A percentile compares a stretch with the other conserved stretches of the same genome.
phyloP scores from a whole-genome alignment of 2,113 vertebrate species.

The Pedetes capensis region DNA sequence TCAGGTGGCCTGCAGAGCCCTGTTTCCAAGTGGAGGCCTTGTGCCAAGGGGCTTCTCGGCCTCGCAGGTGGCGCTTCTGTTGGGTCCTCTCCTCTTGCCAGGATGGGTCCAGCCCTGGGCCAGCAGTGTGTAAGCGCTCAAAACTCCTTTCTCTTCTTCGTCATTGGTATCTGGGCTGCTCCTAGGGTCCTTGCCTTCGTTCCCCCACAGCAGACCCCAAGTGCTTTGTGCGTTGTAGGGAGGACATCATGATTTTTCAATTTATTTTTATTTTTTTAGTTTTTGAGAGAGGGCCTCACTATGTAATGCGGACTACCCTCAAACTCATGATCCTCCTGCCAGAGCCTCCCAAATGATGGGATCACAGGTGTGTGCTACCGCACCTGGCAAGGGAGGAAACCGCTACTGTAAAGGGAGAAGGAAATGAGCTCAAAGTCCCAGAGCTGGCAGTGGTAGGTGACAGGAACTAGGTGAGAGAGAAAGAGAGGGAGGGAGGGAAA shows the following conservation, averaged over 20 bases:
- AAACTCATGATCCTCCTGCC: background rate
- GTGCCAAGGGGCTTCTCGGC: fast-evolving
- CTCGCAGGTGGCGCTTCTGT: background rate
- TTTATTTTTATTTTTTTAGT: background rate
- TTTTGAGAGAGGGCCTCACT: background rate
- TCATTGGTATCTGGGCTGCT: background rate
- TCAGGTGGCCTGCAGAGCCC: fast-evolving
- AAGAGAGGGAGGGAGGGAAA: too few species aligned
- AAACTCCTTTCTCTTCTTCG: background rate
- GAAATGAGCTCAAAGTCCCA: background rate
- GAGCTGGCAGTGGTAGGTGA: fast-evolving
- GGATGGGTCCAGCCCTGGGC: background rate
- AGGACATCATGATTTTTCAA: too few species aligned
- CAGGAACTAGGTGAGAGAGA: too few species aligned
- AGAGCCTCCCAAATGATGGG: background rate
- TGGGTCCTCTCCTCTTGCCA: background rate
- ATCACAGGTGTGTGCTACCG: background rate
- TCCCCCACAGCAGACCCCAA: too few species aligned
- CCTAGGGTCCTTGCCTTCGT: background rate
- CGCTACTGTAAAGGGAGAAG: background rate
- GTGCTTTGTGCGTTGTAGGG: background rate
- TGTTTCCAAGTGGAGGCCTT: background rate
- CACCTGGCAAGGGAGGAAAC: background rate
- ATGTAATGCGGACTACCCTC: background rate
- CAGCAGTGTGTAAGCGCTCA: background rate